These are phyloP conservation scores for Gandaritis pyraliata DNA, from an alignment of 2,888 invertebrate genomes.

Conservation along the genomic window DNA sequence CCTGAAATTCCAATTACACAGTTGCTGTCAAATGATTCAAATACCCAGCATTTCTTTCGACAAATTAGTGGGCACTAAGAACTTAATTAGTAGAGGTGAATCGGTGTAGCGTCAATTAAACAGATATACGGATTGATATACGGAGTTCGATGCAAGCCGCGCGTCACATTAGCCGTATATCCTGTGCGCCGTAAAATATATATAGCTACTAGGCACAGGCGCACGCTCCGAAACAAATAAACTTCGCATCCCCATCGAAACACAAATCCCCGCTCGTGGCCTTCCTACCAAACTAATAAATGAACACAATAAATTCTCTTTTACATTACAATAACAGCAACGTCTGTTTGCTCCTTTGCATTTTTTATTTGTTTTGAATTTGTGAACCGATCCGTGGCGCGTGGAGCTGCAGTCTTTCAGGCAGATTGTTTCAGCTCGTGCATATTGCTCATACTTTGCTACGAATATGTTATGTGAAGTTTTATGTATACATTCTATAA, in stretches of 20 bases:
- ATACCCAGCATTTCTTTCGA: constrained; percentile 50
- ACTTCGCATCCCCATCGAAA: constrained; percentile 68
- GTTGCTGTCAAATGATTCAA: constrained; percentile 38
- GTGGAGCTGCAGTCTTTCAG: constrained; percentile 26
- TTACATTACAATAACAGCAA: constrained; percentile 63
- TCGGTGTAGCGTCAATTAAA: constrained; percentile 63
- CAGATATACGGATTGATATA: constrained; percentile 68
- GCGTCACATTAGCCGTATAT: constrained; percentile 69
- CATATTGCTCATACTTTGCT: constrained; percentile 9
- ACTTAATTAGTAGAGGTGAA: constrained; percentile 56
- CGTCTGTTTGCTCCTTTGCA: constrained; percentile 56
- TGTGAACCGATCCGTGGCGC: constrained; percentile 37
- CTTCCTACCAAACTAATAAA: constrained; percentile 78
- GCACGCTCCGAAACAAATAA: constrained; percentile 72
- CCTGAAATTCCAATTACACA: constrained; percentile 8
- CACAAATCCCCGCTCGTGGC: constrained; percentile 71
- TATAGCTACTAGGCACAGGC: constrained; percentile 42
- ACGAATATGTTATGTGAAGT: not conserved
- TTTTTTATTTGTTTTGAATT: constrained; percentile 45
- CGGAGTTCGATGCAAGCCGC: constrained; percentile 62
- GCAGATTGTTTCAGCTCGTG: constrained; percentile 18
- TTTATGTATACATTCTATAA: not conserved
- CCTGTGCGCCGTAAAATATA: constrained; percentile 52
- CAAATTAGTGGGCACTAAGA: constrained; percentile 53
- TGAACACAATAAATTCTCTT: constrained; percentile 75